Evolutionary conservation across 1,140 invertebrate species (phyloP).

Genomic region (Aporrectodea caliginosa): DNA sequence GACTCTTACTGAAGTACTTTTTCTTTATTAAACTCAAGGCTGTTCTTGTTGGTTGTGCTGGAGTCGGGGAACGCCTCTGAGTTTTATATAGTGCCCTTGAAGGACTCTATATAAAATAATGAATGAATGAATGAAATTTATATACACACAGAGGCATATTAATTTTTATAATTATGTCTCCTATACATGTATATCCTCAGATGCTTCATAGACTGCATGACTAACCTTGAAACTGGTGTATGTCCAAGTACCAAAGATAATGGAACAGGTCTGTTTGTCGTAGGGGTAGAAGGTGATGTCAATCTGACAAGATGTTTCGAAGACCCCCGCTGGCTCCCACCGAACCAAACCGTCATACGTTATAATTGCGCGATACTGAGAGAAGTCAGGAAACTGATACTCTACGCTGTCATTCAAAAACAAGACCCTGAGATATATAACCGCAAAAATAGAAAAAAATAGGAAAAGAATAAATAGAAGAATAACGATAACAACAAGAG

Average conservation of each 20-base stretch:
- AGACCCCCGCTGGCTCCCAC: conserved; percentile 22
- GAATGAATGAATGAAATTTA: too few relatives aligned
- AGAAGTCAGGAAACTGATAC: background rate
- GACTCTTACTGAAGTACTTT: too few relatives aligned
- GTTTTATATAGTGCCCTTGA: too few relatives aligned
- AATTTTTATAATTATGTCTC: too few relatives aligned
- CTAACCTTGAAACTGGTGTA: conserved; percentile 22
- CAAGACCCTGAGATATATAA: too few relatives aligned
- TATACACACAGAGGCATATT: too few relatives aligned
- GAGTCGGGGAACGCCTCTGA: too few relatives aligned
- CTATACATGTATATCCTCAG: conserved; percentile 58
- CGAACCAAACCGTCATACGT: conserved; percentile 1
- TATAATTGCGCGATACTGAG: background rate
- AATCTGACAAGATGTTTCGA: conserved; percentile 37
- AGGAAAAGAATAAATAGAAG: too few relatives aligned
- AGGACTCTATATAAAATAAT: too few relatives aligned
- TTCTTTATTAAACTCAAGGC: too few relatives aligned
- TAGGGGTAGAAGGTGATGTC: conserved; percentile 54
- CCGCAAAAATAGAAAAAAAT: background rate
- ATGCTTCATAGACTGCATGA: conserved; percentile 29
- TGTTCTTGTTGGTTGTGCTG: too few relatives aligned
- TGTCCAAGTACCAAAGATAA: conserved; percentile 23
- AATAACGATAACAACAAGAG: too few relatives aligned
- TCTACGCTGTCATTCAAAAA: background rate
- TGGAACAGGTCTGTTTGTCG: conserved; percentile 28